These are phyloP conservation scores for Stegodyphus dumicola DNA, from an alignment of 1,140 invertebrate species.

Conservation along the genomic window DNA sequence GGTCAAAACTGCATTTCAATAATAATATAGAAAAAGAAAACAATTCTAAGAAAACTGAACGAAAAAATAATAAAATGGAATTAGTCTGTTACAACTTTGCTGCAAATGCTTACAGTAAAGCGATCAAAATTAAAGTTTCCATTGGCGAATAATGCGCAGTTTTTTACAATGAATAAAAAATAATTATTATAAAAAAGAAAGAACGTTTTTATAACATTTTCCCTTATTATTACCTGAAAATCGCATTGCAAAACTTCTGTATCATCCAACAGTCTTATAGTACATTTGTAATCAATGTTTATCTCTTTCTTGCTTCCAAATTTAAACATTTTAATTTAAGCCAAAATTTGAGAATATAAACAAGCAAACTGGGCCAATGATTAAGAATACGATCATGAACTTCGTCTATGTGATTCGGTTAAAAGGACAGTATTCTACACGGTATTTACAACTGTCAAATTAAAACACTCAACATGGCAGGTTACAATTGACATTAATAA, in stretches of 20 bases:
- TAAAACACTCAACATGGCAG: slow-evolving; percentile 50
- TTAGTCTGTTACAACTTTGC: too few species aligned
- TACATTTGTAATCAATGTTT: slow-evolving; percentile 91
- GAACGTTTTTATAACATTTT: too few species aligned
- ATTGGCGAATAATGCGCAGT: too few species aligned
- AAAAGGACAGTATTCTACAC: background rate
- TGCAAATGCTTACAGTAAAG: background rate
- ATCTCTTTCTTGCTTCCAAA: slow-evolving; percentile 84
- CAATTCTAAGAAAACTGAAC: too few species aligned
- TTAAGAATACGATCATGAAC: slow-evolving; percentile 16
- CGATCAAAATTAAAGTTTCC: too few species aligned
- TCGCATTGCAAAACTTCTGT: slow-evolving; percentile 93
- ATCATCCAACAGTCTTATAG: slow-evolving; percentile 92
- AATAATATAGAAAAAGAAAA: too few species aligned
- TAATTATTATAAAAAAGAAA: too few species aligned
- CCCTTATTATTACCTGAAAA: slow-evolving; percentile 78
- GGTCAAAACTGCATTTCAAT: too few species aligned
- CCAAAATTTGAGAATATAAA: background rate
- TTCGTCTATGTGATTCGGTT: background rate
- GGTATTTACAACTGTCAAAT: background rate
- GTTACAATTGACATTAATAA: slow-evolving; percentile 38
- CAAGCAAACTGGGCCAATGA: slow-evolving; percentile 30
- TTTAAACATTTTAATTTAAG: slow-evolving; percentile 74
- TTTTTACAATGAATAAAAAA: too few species aligned
- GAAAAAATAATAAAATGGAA: too few species aligned